Evolutionary conservation across 2,888 invertebrate species (phyloP).

Genomic region (Alsophila aescularia): DNA sequence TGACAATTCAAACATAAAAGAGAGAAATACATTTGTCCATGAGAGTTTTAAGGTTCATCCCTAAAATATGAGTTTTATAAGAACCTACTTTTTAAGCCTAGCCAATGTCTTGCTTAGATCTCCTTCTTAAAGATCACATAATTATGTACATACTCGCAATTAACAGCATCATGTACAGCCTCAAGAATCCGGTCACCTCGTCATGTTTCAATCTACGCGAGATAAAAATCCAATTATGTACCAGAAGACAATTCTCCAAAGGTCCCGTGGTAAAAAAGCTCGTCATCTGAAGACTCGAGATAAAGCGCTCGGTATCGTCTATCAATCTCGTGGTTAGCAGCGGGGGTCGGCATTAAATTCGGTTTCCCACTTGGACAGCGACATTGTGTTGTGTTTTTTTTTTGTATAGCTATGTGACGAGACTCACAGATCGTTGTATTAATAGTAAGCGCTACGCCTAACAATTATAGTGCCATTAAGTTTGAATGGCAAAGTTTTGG

Average conservation of each 20-base stretch:
- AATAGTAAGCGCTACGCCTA: no score
- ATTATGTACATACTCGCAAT: not conserved
- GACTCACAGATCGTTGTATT: no score
- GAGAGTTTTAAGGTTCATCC: no score
- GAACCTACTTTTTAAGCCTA: no score
- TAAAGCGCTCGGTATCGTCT: constrained; percentile 68
- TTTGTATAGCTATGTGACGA: no score
- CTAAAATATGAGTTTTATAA: no score
- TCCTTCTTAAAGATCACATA: no score
- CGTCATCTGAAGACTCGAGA: constrained; percentile 53
- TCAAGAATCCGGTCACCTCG: constrained; percentile 29
- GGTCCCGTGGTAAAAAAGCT: constrained; percentile 63
- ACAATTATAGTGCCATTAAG: no score
- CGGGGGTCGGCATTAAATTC: constrained; percentile 73
- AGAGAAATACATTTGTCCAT: no score
- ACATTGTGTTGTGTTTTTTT: constrained; percentile 28
- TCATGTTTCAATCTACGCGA: constrained; percentile 44
- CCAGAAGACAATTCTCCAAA: constrained; percentile 73
- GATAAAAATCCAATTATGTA: constrained; percentile 74
- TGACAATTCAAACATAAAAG: no score
- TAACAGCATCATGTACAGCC: constrained; percentile 7
- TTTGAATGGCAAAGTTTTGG: no score
- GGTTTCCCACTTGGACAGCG: constrained; percentile 43
- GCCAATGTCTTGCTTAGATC: no score
- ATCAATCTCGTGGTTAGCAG: constrained; percentile 76